phyloP scores from a whole-genome alignment of 1,140 invertebrate species.

The Drosophila quadrilineata region DNA sequence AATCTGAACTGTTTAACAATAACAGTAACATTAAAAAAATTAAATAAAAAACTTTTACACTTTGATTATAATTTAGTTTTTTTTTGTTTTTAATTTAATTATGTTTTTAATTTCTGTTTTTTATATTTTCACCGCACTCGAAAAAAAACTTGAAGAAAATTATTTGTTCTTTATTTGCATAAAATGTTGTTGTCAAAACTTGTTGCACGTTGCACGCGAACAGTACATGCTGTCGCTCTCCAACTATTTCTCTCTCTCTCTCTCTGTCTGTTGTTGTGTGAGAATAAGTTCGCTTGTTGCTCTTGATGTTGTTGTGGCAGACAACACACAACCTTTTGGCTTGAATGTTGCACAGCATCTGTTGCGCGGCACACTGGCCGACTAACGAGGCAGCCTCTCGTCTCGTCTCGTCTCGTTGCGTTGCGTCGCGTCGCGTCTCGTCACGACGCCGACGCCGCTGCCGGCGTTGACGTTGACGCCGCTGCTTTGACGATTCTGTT shows the following conservation, averaged over 20 bases:
- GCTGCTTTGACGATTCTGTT: background rate
- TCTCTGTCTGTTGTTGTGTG: background rate
- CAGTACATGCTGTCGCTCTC: background rate
- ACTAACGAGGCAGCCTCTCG: conserved; percentile 57
- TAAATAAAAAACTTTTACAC: background rate
- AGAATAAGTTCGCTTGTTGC: background rate
- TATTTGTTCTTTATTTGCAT: background rate
- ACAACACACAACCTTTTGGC: conserved; percentile 59
- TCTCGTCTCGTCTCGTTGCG: conserved; percentile 10
- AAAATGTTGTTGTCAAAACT: conserved; percentile 8
- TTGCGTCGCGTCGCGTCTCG: background rate
- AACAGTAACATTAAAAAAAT: conserved; percentile 12
- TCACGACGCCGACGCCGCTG: background rate
- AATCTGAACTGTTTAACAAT: conserved; percentile 1
- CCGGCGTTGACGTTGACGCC: background rate
- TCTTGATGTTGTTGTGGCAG: conserved; percentile 26
- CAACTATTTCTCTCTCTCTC: background rate
- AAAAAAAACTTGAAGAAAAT: conserved; percentile 29
- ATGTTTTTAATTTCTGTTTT: too few relatives aligned
- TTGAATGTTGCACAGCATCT: conserved; percentile 76
- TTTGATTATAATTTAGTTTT: background rate
- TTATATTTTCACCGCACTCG: conserved; percentile 21
- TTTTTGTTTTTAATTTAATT: too few relatives aligned
- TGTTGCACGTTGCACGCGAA: conserved; percentile 16
- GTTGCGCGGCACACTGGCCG: conserved; percentile 57